Base-by-base conservation (phyloP, 2,113 vertebrate genomes). In the Ptilorrhoa leucosticta region DNA sequence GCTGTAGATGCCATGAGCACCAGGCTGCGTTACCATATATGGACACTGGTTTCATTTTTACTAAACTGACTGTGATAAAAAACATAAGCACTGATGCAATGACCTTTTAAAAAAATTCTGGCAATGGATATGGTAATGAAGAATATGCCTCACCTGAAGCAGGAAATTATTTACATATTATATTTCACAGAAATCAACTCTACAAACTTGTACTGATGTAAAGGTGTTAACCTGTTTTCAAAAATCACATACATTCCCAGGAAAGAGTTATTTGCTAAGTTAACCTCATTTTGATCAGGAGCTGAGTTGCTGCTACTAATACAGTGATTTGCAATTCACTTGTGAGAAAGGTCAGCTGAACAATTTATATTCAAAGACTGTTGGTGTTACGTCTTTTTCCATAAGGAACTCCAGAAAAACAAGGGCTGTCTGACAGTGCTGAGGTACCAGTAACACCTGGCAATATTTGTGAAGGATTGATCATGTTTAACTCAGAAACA, bases 331-430 rank as follows among this genome's bases (percentile, higher is more conserved):
- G 61, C 53, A 76, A 71, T 64, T 91, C 57, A 22, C 37, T 71
- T 68, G 17, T 57, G 44, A 82, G n/a, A 95, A 95, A 94, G 72
- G 87, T 94, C 84, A 96, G 31, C 15, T 26, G 71, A 94, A 87
- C 47, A 56, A 84, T 97, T 92, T 89, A 23, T 60, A 91, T 82
- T 91, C 69, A 76, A 63, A 86, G 40, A 68, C 28, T 44, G 16
- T 58, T 63, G 37, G 37, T 28, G 15, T 40, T 66, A 40, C 2
- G 6, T 64, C 2, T 9, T 84, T 60, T 71, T 47, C 65, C 35
- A 31, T 60, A 64, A 90, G 44, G 31, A 83, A 56, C 30, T 83
- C 33, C 80, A 66, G 56, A 87, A 68, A 90, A 87, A 76, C 48
- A 79, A 91, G 68, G 47, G 18, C 20, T 60, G 30, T 84, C 24